Conservation (phyloP, 2,113 vertebrate genomes). For the Mesembrinibis cayennensis region DNA sequence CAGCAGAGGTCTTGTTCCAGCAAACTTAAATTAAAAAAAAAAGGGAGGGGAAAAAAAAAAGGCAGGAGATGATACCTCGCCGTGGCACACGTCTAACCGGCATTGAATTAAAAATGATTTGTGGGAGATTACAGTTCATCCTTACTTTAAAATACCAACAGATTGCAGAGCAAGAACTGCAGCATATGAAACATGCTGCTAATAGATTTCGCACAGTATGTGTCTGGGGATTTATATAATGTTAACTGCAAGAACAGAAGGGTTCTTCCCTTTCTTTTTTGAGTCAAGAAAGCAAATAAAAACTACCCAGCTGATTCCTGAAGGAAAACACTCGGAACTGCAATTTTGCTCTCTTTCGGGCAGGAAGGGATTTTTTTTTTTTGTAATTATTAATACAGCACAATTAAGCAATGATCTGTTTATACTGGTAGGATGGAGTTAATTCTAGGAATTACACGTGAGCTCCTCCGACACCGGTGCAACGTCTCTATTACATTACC, state of each 20-base stretch:
- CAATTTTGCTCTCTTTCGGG: not conserved
- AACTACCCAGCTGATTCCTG: constrained; percentile 8
- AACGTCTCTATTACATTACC: constrained; percentile 32
- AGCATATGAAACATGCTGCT: constrained; percentile 42
- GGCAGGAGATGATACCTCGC: not conserved
- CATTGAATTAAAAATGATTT: constrained; percentile 41
- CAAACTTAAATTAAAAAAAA: constrained; percentile 27
- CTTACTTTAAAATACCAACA: constrained; percentile 37
- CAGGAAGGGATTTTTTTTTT: not conserved
- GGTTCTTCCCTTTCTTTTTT: not conserved
- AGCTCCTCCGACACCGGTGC: not conserved
- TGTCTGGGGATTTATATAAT: constrained; percentile 50
- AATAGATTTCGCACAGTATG: constrained; percentile 49
- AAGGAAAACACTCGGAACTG: constrained; percentile 14
- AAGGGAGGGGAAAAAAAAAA: not conserved
- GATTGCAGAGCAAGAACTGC: constrained; percentile 36
- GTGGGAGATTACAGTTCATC: constrained; percentile 31
- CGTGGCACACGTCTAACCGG: not conserved
- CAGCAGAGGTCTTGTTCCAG: constrained; percentile 44
- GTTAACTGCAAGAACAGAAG: constrained; percentile 43
- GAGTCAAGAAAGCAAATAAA: constrained; percentile 27
- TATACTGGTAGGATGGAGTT: constrained; percentile 6
- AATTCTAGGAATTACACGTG: constrained; percentile 13
- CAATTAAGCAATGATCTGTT: not conserved
- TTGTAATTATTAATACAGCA: not conserved